phyloP scores from a whole-genome alignment of 2,797 vertebrate genomes.

The Molossus molossus region DNA sequence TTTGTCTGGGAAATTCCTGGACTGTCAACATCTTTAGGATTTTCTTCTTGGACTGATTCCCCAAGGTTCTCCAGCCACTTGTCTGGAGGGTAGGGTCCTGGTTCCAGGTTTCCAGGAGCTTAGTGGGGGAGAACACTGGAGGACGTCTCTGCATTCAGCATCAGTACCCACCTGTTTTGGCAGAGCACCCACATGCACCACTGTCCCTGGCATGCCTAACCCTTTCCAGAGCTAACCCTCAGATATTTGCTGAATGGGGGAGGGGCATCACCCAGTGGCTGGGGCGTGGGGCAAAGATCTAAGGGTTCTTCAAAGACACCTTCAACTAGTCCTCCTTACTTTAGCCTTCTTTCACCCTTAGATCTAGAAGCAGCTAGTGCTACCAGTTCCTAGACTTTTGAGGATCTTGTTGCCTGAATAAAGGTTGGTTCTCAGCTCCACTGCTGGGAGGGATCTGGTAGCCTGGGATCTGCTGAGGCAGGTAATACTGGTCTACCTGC shows the following conservation, averaged over 20 bases:
- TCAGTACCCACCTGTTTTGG: neutral
- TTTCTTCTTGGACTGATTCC: neutral
- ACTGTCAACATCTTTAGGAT: neutral
- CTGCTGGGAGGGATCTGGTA: neutral
- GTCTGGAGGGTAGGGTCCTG: neutral
- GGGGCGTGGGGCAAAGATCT: neutral
- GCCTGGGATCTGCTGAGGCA: too few species aligned
- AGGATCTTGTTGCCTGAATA: neutral
- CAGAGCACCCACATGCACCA: too few species aligned
- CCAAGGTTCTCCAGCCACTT: neutral
- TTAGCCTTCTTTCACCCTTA: neutral
- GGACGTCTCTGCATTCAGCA: neutral
- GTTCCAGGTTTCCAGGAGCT: neutral
- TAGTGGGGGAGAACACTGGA: too few species aligned
- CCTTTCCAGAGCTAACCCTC: neutral
- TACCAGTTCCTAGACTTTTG: neutral
- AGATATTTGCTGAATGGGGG: neutral
- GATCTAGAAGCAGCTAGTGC: neutral
- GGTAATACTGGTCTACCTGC: neutral
- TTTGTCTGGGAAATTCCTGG: neutral
- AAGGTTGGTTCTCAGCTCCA: neutral
- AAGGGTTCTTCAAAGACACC: neutral
- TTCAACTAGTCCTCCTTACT: neutral
- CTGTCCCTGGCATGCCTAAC: neutral
- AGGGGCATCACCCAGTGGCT: neutral